Base-by-base conservation (phyloP, 2,888 invertebrate genomes). In the Pristionchus arcanus region DNA sequence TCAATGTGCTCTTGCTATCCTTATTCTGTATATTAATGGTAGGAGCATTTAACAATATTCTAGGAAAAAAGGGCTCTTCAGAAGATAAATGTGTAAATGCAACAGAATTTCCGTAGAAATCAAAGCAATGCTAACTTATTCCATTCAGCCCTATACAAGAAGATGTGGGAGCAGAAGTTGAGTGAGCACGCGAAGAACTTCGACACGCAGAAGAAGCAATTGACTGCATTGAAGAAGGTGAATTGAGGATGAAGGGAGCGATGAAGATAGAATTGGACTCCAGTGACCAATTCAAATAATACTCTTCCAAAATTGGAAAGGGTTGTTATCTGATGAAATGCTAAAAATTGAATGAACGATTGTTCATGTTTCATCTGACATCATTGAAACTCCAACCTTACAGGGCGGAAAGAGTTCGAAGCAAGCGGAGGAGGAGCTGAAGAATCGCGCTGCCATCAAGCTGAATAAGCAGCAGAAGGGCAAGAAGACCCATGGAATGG, bases 201-300 rank as follows among this genome's bases (percentile, higher is more conserved):
- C 95, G 99, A 99, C 95, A 98, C 98, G 95, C 99, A 99, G 95
- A 98, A 99, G 95, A 99, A 98, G 95, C 96, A 97, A 90, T 95
- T 99, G n/a, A 98, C 97, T 93, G 98, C 98, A 90, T 95, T 99
- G 95, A 99, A 99, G 96, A 99, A 99, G 96, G 88, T 97, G 97
- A 3, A 53, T 42, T 42, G 59, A 84, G 42, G 42, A 53, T 34
- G 34, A 37, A 21, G 4, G 16, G 71, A 71, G 28, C 59, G 59
- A 25, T 25, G 13, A 28, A n/a, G n/a, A 71, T n/a, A 2, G 15
- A 31, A 71, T 71, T 71, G 71, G 4, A 59, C 42, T 42, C 42
- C 9, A 42, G 42, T 3, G 9, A 42, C 9, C n/a, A n/a, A n/a
- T n/a, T n/a, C n/a, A 42, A 42, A 5, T 9, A 42, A 42, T 42